A percentile compares a stretch with the other conserved stretches of the same genome.
phyloP scores from a whole-genome alignment of 2,888 invertebrate genomes.

The Dryadula phaetusa region DNA sequence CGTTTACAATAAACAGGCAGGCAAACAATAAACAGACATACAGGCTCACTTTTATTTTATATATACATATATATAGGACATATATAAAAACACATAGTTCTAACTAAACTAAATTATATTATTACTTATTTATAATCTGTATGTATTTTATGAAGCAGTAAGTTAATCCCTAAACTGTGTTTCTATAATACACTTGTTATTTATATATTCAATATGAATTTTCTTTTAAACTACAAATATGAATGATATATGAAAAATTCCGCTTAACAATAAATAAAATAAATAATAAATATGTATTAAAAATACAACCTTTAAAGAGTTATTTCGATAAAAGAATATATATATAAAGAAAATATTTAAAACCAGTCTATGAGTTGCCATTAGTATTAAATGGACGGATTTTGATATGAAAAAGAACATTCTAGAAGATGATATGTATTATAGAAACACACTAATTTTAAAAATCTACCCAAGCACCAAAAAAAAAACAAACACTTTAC shows the following conservation, averaged over 20 bases:
- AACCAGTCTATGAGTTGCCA: slow-evolving; percentile 14
- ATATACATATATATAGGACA: too few relatives aligned
- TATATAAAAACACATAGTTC: slow-evolving; percentile 59
- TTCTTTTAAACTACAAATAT: not conserved
- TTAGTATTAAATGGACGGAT: slow-evolving; percentile 15
- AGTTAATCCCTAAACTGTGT: slow-evolving; percentile 10
- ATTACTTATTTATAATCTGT: slow-evolving; percentile 7
- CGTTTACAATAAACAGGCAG: not conserved
- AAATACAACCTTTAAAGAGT: slow-evolving; percentile 12
- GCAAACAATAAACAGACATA: not conserved
- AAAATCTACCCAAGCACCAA: slow-evolving; percentile 69
- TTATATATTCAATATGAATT: not conserved
- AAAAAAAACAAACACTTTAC: slow-evolving; percentile 53
- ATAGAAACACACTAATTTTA: slow-evolving; percentile 47
- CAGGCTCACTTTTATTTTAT: slow-evolving; percentile 17
- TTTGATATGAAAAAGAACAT: slow-evolving; percentile 1
- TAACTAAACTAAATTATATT: slow-evolving; percentile 47
- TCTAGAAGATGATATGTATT: slow-evolving; percentile 5
- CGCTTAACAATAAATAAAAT: not conserved
- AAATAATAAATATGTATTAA: not conserved
- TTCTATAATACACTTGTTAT: slow-evolving; percentile 9
- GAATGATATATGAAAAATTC: not conserved
- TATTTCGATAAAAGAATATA: not conserved
- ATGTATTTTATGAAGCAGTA: slow-evolving; percentile 9
- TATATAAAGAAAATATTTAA: not conserved